A percentile compares a stretch with the other conserved stretches of the same genome.
phyloP scores from a whole-genome alignment of 2,888 invertebrate species.

The Hoplodrina ambigua region DNA sequence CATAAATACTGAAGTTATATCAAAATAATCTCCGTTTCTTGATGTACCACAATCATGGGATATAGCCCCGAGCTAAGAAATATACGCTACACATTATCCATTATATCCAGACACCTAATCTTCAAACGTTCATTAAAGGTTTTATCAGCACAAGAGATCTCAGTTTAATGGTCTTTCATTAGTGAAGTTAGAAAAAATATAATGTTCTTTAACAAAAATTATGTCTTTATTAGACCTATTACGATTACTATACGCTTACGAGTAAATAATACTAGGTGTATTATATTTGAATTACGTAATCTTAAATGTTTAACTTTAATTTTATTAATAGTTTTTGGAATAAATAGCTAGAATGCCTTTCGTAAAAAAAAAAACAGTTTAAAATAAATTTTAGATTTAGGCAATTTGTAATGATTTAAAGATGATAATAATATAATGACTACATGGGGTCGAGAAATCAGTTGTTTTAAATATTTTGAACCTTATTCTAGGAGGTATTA shows the following conservation, averaged over 20 bases:
- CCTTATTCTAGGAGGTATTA: not conserved
- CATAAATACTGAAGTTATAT: conserved; percentile 51
- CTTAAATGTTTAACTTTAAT: not conserved
- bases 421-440: too few species aligned
- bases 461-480: not conserved
- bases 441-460: too few species aligned
- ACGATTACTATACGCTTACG: conserved; percentile 75
- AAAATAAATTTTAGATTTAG: too few species aligned
- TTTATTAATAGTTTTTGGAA: conserved; percentile 2
- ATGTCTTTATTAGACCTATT: conserved; percentile 84
- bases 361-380: not conserved
- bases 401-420: too few species aligned
- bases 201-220: conserved; percentile 76
- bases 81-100: conserved; percentile 70
- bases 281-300: conserved; percentile 61
- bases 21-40: conserved; percentile 70
- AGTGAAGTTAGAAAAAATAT: conserved; percentile 68
- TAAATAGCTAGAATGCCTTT: not conserved
- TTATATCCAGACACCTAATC: conserved; percentile 62
- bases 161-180: conserved; percentile 64
- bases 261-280: conserved; percentile 62
- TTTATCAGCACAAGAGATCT: conserved; percentile 59
- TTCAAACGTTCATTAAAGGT: conserved; percentile 26
- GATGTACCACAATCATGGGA: conserved; percentile 78
- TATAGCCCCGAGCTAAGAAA: conserved; percentile 79